Conservation (phyloP, 2,113 vertebrate species). For the Microcebus murinus region DNA sequence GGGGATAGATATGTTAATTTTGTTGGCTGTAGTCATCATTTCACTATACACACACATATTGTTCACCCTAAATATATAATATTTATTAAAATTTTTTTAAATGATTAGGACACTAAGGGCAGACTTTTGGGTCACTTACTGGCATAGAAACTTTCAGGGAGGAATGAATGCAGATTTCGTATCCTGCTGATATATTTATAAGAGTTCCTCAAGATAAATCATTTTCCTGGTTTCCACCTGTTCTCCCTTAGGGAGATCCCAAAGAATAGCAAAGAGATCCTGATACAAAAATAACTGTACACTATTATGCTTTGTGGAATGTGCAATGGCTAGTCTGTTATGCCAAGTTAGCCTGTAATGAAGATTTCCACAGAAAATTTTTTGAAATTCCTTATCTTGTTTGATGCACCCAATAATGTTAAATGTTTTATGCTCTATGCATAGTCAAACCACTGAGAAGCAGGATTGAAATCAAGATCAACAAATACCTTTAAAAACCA, state of each 20-base stretch:
- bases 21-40: not conserved
- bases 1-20: not conserved
- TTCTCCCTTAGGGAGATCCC: not conserved
- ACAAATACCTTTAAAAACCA: not conserved
- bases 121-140: not conserved
- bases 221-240: not conserved
- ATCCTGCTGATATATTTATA: not conserved
- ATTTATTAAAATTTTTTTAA: not conserved
- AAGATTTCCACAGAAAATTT: not conserved
- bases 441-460: not conserved
- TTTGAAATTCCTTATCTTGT: not conserved
- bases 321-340: not conserved
- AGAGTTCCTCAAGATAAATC: not conserved
- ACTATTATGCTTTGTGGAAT: not conserved
- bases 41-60: not conserved
- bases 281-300: not conserved
- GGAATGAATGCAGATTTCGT: not conserved
- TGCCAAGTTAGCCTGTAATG: not conserved
- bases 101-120: not conserved
- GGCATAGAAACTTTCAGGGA: not conserved
- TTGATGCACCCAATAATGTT: not conserved
- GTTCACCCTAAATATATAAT: not conserved
- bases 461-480: not conserved
- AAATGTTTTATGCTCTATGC: not conserved
- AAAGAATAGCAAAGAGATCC: not conserved